These are phyloP conservation scores for Aethina tumida DNA, from an alignment of 1,140 invertebrate genomes.

Conservation along the genomic window DNA sequence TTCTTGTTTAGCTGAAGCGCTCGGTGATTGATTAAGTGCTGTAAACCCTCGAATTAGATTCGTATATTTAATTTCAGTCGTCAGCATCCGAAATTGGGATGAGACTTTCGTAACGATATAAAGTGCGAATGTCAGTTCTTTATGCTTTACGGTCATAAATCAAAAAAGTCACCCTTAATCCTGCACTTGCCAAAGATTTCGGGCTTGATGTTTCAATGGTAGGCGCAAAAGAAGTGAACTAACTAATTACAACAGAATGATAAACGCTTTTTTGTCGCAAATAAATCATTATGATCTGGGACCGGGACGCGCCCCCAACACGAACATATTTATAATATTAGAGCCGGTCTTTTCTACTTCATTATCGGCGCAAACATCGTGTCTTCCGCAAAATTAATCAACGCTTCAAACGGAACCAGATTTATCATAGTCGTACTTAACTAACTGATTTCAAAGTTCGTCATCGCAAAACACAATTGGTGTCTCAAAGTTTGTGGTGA, in stretches of 20 bases:
- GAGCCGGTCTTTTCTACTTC: too few species aligned
- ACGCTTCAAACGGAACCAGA: too few species aligned
- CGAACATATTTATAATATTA: too few species aligned
- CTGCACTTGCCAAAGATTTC: conserved; percentile 19
- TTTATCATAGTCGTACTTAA: too few species aligned
- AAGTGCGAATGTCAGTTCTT: conserved; percentile 23
- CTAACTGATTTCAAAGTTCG: too few species aligned
- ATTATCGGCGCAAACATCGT: too few species aligned
- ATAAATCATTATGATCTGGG: conserved; percentile 26
- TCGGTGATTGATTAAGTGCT: conserved; percentile 32
- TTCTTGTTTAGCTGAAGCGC: too few species aligned
- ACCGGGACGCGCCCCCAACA: too few species aligned
- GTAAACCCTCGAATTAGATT: conserved; percentile 29
- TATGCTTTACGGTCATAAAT: conserved; percentile 20
- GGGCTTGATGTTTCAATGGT: conserved; percentile 18
- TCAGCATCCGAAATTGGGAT: conserved; percentile 15
- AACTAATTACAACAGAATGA: conserved; percentile 26
- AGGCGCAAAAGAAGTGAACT: conserved; percentile 17
- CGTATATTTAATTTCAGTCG: conserved; percentile 30
- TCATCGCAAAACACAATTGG: too few species aligned
- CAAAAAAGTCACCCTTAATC: conserved; percentile 26
- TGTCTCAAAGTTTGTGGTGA: too few species aligned
- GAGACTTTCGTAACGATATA: too few species aligned
- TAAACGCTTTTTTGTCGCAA: conserved; percentile 22
- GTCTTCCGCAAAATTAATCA: too few species aligned